phyloP scores from a whole-genome alignment of 2,113 vertebrate species.

The Calyptommatus sinebrachiatus region DNA sequence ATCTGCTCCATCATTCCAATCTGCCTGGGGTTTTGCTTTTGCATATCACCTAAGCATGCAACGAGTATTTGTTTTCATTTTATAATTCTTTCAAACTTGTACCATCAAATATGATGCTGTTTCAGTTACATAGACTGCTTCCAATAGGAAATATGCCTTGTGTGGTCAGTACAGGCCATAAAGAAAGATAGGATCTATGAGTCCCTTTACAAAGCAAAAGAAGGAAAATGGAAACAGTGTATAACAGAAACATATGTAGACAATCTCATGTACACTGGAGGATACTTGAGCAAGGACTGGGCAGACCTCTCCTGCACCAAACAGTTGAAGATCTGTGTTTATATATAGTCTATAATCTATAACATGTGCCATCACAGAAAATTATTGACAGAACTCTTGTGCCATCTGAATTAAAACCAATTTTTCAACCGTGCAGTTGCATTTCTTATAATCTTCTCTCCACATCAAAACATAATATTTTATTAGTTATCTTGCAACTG shows the following conservation, averaged over 20 bases:
- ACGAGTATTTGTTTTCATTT: no score
- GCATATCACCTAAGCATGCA: no score
- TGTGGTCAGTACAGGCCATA: no score
- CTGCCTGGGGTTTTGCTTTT: no score
- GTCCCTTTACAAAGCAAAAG: neutral
- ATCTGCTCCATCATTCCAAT: no score
- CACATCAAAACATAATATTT: constrained; percentile 49
- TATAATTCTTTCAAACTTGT: no score
- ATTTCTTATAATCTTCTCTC: constrained; percentile 54
- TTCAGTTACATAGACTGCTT: no score
- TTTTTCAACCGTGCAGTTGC: constrained; percentile 46
- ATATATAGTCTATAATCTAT: neutral
- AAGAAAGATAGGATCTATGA: neutral
- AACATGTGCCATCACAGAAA: neutral
- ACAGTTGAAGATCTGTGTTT: neutral
- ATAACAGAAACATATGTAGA: neutral
- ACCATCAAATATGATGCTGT: no score
- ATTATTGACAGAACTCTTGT: constrained; percentile 33
- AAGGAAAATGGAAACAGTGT: neutral
- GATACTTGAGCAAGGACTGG: neutral
- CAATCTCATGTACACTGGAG: neutral
- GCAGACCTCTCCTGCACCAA: neutral
- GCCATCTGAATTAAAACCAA: constrained; percentile 18
- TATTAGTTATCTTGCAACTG: constrained; percentile 50
- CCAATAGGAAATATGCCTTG: no score